Conservation (phyloP, 2,888 invertebrate species). For the Drosophila sordidula region DNA sequence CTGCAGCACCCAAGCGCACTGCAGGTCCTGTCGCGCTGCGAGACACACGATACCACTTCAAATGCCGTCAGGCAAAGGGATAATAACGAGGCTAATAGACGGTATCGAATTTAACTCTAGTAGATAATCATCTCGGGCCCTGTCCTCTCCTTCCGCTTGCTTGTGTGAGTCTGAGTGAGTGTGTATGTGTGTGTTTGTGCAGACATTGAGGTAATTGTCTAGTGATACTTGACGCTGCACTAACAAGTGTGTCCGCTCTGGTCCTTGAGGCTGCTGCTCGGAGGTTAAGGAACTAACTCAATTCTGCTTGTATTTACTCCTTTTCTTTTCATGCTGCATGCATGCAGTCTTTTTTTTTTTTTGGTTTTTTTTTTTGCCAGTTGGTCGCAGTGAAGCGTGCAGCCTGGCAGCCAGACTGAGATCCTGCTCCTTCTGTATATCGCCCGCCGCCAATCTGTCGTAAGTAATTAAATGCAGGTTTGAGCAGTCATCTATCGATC, state of each 20-base stretch:
- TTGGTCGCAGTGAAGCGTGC: slow-evolving; percentile 62
- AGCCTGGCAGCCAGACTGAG: slow-evolving; percentile 15
- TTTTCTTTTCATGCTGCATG: slow-evolving; percentile 33
- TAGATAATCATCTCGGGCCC: slow-evolving; percentile 80
- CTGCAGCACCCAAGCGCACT: slow-evolving; percentile 45
- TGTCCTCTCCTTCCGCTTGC: slow-evolving; percentile 22
- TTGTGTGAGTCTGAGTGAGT: not conserved
- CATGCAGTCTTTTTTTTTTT: not conserved
- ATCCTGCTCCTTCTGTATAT: slow-evolving; percentile 36
- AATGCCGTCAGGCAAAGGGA: slow-evolving; percentile 70
- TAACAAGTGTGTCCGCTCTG: slow-evolving; percentile 39
- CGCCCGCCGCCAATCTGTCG: slow-evolving; percentile 50
- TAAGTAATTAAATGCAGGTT: slow-evolving; percentile 73
- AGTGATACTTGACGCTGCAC: slow-evolving; percentile 71
- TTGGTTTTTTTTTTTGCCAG: slow-evolving; percentile 34
- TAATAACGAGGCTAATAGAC: slow-evolving; percentile 83
- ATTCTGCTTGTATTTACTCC: slow-evolving; percentile 2
- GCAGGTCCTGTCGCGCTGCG: slow-evolving; percentile 54
- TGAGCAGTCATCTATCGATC: slow-evolving; percentile 50
- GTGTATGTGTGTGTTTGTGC: slow-evolving; percentile 15
- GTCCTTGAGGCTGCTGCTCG: slow-evolving; percentile 32
- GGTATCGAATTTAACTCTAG: slow-evolving; percentile 83
- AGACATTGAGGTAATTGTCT: slow-evolving; percentile 72
- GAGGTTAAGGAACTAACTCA: slow-evolving; percentile 47
- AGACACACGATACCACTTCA: slow-evolving; percentile 83